Evolutionary conservation across 2,797 vertebrate species (phyloP).

Genomic region (Cyprinodon diabolis): DNA sequence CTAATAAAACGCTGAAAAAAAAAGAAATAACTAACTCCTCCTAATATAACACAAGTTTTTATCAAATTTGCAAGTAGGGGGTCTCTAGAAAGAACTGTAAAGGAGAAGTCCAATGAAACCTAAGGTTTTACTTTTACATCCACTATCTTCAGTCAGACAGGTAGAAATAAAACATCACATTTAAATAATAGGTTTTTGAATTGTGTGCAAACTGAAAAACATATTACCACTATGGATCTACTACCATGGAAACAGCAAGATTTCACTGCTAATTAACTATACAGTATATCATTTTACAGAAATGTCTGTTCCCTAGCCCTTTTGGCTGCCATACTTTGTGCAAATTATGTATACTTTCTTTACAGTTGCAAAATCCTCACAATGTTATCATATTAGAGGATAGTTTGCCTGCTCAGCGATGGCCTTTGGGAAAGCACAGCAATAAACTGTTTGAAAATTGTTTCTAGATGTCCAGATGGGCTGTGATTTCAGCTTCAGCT

Average conservation of each 20-base stretch:
- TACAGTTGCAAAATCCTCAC: not conserved
- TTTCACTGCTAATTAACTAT: not conserved
- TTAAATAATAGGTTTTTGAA: not conserved
- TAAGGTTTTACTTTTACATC: too few species aligned
- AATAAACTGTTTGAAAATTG: constrained; percentile 29
- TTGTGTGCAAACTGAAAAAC: not conserved
- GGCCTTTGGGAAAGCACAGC: constrained; percentile 18
- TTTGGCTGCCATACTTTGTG: constrained; percentile 12
- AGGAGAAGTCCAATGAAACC: too few species aligned
- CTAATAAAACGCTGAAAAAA: too few species aligned
- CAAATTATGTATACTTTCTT: constrained; percentile 1
- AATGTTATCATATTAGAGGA: constrained; percentile 1
- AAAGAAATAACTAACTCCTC: too few species aligned
- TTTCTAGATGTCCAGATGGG: constrained; percentile 48
- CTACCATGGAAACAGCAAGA: constrained; percentile 31
- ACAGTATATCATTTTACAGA: constrained; percentile 9
- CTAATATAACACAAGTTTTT: too few species aligned
- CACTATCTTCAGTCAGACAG: not conserved
- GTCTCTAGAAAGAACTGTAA: too few species aligned
- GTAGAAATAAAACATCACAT: not conserved
- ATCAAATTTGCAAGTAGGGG: too few species aligned
- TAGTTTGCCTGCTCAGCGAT: constrained; percentile 4
- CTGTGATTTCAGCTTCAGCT: constrained; percentile 28
- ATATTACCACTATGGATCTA: too few species aligned
- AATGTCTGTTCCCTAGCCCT: not conserved